Percentiles rank a stretch among this genome's conserved stretches.
Conservation (phyloP, 2,888 invertebrate species). For the Holacanthella duospinosa region DNA sequence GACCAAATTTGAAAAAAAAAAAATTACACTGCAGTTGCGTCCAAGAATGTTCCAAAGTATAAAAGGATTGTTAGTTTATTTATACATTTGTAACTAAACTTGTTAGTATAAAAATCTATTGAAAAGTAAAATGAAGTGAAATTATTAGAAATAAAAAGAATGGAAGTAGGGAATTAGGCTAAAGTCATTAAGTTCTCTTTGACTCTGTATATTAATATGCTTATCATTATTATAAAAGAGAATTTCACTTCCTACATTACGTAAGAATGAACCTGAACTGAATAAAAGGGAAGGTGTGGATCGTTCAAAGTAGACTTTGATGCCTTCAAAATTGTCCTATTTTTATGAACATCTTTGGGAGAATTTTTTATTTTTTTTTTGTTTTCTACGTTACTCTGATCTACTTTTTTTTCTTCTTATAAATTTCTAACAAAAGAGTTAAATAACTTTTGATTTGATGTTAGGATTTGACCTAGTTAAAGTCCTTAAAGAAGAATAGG, state of each 20-base stretch:
- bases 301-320: neutral
- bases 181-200: slow-evolving; percentile 20
- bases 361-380: too few relatives aligned
- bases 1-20: too few relatives aligned
- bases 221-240: neutral
- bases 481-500: neutral
- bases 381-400: too few relatives aligned
- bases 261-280: slow-evolving; percentile 33
- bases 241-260: slow-evolving; percentile 26
- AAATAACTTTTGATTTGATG: neutral
- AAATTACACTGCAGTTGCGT: too few relatives aligned
- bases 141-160: neutral
- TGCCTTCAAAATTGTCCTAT: too few relatives aligned
- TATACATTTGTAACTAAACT: too few relatives aligned
- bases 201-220: neutral
- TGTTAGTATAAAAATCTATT: neutral
- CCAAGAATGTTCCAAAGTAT: too few relatives aligned
- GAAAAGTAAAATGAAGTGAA: neutral
- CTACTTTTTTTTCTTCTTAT: neutral
- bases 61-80: too few relatives aligned
- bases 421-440: neutral
- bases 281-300: slow-evolving; percentile 14
- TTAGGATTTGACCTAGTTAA: neutral
- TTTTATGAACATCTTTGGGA: too few relatives aligned
- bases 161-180: slow-evolving; percentile 23